Conservation (phyloP, 2,797 vertebrate species). For the Myripristis murdjan region DNA sequence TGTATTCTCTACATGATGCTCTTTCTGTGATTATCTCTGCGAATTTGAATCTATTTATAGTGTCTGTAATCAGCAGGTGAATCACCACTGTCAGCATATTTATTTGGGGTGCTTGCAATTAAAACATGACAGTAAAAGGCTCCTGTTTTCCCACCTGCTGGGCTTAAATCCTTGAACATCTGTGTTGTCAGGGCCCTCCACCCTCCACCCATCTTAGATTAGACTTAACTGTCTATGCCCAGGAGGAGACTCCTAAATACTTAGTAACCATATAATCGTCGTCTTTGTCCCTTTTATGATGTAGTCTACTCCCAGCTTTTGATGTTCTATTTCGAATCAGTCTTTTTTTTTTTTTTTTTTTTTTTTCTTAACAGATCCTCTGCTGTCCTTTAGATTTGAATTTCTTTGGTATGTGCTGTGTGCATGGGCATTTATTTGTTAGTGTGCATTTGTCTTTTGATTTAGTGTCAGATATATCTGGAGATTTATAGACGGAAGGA, state of each 20-base stretch:
- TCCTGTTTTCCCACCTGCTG: conserved; percentile 9
- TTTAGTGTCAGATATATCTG: conserved; percentile 51
- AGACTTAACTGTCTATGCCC: conserved; percentile 22
- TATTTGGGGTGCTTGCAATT: conserved; percentile 55
- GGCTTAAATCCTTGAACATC: not conserved
- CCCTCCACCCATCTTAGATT: conserved; percentile 22
- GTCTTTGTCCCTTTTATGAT: conserved; percentile 54
- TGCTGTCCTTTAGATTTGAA: conserved; percentile 29
- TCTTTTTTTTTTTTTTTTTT: no score
- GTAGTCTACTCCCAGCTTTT: conserved; percentile 1
- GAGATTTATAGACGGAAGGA: conserved; percentile 50
- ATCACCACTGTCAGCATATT: conserved; percentile 54
- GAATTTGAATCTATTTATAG: conserved; percentile 73
- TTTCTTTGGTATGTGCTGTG: conserved; percentile 31
- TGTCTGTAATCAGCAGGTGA: conserved; percentile 61
- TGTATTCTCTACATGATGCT: conserved; percentile 60
- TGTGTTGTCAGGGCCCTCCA: conserved; percentile 12
- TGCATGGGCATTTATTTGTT: conserved; percentile 41
- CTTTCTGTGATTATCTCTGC: conserved; percentile 57
- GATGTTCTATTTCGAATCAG: not conserved
- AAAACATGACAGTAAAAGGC: conserved; percentile 29
- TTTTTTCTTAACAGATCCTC: conserved; percentile 8
- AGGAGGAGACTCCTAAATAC: conserved; percentile 39
- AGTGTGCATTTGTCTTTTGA: conserved; percentile 24
- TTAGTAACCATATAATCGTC: conserved; percentile 50